Evolutionary conservation across 2,113 vertebrate genomes (phyloP).

Genomic region (Monarcha castaneiventris): DNA sequence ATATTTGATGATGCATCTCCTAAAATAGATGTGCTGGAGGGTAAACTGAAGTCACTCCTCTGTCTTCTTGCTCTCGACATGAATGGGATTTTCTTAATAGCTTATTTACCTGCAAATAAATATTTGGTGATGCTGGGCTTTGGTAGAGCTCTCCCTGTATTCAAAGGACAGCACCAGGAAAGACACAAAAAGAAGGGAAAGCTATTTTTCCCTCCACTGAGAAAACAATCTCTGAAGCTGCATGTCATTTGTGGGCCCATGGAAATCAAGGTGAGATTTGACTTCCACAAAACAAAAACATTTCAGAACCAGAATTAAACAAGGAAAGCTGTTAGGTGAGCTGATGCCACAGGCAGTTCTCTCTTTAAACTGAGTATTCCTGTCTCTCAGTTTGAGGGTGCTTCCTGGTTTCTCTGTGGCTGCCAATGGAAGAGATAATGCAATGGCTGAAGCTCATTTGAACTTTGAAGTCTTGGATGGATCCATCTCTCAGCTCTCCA

Average conservation of each 20-base stretch:
- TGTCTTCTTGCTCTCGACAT: neutral
- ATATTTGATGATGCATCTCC: neutral
- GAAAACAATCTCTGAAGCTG: neutral
- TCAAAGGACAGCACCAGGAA: neutral
- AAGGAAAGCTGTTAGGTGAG: neutral
- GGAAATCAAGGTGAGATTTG: neutral
- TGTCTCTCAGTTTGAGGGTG: neutral
- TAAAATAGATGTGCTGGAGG: neutral
- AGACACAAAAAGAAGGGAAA: neutral
- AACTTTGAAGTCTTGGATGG: neutral
- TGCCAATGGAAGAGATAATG: neutral
- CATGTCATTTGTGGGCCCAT: accelerated
- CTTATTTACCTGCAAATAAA: neutral
- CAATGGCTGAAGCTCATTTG: neutral
- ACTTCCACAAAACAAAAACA: neutral
- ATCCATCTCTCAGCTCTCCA: neutral
- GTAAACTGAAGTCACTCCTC: neutral
- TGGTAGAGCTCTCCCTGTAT: neutral
- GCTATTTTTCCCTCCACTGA: neutral
- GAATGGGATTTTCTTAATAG: neutral
- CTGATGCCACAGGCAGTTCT: neutral
- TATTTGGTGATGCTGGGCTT: neutral
- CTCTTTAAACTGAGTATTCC: accelerated
- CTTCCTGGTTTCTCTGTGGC: neutral
- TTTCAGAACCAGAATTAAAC: neutral